Base-by-base conservation (phyloP, 2,888 invertebrate genomes). In the Ochropacha duplaris region DNA sequence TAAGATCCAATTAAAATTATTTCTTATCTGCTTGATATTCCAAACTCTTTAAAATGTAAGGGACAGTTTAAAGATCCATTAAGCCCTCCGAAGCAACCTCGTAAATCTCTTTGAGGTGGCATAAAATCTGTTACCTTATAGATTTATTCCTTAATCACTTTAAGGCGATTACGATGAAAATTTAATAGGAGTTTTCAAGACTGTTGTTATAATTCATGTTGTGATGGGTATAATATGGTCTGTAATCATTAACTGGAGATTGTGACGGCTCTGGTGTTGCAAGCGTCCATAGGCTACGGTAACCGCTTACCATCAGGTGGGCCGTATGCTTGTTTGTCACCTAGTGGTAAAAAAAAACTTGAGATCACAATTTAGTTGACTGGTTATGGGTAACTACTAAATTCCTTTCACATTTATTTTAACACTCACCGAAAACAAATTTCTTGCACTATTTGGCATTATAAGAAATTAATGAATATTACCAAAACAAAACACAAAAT, bases 91-190 rank as follows among this genome's bases (percentile, higher is more conserved):
- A 79, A 72, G 74, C 19, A 73, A 72, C 68, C 67, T 22, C 68
- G 70, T 72, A 76, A 65, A 71, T 66, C 67, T 66, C 68, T 79
- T 78, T 72, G 74, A 72, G 65, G 70, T 31, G 31, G 66, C 61
- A 69, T 72, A 66, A 77, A 83, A 80, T 81, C 79, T 74, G 72
- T 77, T 78, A 77, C 78, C 75, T 76, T 79, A 77, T 74, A 72
- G 76, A 68, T 75, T 78, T 76, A 76, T 75, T 74, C 76, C 75
- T 79, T 84, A 81, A 81, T 82, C 82, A 78, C 71, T 72, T 66
- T 71, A 74, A 79, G 75, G 70, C 72, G 76, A 78, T 82, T 78
- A 74, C 68, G 68, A 64, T 66, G 67, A 71, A 70, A 72, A 74
- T 76, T 71, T 73, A 79, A 76, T 72, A 71, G 74, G 71, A 61